Conservation (phyloP, 2,113 vertebrate species). For the Pelvicachromis taeniatus region DNA sequence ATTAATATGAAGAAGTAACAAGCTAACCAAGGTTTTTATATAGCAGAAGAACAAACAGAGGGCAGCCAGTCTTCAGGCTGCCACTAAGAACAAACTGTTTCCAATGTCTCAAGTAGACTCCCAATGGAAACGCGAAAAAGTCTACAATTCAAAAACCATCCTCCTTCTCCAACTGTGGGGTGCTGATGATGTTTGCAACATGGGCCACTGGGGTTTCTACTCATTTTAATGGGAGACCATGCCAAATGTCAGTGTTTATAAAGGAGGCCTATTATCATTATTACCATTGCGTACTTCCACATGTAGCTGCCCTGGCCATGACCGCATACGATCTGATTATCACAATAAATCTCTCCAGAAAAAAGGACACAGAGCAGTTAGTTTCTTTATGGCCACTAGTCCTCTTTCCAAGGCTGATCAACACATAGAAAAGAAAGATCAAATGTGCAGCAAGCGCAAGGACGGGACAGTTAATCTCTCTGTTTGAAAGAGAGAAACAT, state of each 20-base stretch:
- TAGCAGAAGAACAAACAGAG: background rate
- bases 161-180: slow-evolving; percentile 15
- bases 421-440: slow-evolving; percentile 43
- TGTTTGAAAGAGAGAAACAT: slow-evolving; percentile 40
- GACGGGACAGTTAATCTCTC: slow-evolving; percentile 38
- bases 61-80: slow-evolving; percentile 2
- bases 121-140: background rate
- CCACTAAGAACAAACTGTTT: slow-evolving; percentile 10
- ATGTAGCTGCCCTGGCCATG: slow-evolving; percentile 42
- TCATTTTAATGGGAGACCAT: slow-evolving; percentile 19
- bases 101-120: slow-evolving; percentile 4
- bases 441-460: slow-evolving; percentile 36
- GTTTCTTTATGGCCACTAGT: slow-evolving; percentile 38
- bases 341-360: slow-evolving; percentile 58
- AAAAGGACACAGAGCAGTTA: slow-evolving; percentile 23
- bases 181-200: slow-evolving; percentile 18
- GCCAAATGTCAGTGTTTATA: slow-evolving; percentile 39
- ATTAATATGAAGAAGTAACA: slow-evolving; percentile 9
- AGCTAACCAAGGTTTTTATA: background rate
- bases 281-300: slow-evolving; percentile 48
- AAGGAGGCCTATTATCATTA: slow-evolving; percentile 48
- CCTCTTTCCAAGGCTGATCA: slow-evolving; percentile 47
- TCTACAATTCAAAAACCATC: background rate
- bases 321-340: slow-evolving; percentile 37
- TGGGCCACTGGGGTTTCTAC: background rate